Conservation (phyloP, 1,140 invertebrate species). For the Aphelenchoides fujianensis region DNA sequence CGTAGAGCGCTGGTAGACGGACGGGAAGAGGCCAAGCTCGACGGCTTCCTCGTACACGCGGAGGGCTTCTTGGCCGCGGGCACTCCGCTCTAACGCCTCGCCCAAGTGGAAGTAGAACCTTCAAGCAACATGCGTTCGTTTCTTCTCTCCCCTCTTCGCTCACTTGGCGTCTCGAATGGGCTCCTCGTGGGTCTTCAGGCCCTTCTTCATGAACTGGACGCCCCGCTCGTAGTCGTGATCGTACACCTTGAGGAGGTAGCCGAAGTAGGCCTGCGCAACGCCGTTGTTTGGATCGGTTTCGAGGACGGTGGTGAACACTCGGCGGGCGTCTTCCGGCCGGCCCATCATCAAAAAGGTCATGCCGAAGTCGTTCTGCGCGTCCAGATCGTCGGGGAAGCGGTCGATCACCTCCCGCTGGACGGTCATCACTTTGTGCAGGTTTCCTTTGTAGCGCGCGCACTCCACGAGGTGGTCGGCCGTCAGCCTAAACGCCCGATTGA, state of each 20-base stretch:
- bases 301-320: constrained; percentile 69
- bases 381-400: constrained; percentile 69
- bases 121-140: constrained; percentile 66
- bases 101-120: constrained; percentile 80
- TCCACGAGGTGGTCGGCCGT: constrained; percentile 72
- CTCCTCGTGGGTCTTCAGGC: constrained; percentile 63
- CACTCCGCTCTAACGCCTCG: constrained; percentile 73
- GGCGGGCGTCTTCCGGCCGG: constrained; percentile 70
- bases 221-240: constrained; percentile 71
- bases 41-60: constrained; percentile 72
- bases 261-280: constrained; percentile 74
- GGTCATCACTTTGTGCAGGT: constrained; percentile 53
- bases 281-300: constrained; percentile 71
- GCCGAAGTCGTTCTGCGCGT: constrained; percentile 73
- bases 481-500: constrained; percentile 63
- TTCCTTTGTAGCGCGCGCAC: constrained; percentile 76
- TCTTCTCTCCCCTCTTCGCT: constrained; percentile 66
- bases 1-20: constrained; percentile 75
- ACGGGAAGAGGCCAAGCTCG: constrained; percentile 72
- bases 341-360: constrained; percentile 76
- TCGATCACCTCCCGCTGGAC: constrained; percentile 72
- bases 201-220: constrained; percentile 70
- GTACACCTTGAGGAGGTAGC: constrained; percentile 75
- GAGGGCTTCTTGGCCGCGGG: constrained; percentile 65
- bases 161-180: constrained; percentile 45